Base-by-base conservation (phyloP, 1,140 invertebrate genomes). In the Alviniconcha marisindica region DNA sequence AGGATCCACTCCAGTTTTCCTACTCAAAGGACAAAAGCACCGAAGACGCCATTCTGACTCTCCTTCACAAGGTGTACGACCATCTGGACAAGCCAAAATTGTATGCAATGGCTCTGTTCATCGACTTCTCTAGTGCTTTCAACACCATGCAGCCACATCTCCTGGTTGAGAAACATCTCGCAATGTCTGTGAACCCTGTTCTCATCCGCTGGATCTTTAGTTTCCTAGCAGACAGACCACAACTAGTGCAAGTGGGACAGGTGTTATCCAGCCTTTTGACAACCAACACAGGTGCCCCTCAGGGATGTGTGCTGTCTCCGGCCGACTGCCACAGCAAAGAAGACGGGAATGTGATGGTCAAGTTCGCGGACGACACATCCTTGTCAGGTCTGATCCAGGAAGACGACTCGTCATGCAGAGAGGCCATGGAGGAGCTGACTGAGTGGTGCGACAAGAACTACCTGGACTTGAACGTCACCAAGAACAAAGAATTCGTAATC, bases 121-220 rank as follows among this genome's bases (percentile, higher is more conserved):
- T 48, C 28, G 76, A 77, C 31, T 77, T 77, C n/a, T 51, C 42
- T 15, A 42, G 36, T 28, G 76, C 44, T 18, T 77, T 77, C 0
- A 77, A 77, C 44, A 77, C 44, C 42, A 77, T 5, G 24, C 76
- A 77, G 31, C 76, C 76, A 21, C 40, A 77, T 5, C 24, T 77
- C 21, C 3, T 48, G 28, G 18, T 77, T 48, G 40, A 51, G 44
- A 48, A 44, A 48, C 76, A 48, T 18, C 76, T 28, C 7, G 33
- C n/a, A 28, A 33, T 77, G 44, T 21, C 12, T 3, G 76, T 51
- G 2, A 48, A 2, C 18, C 38, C 76, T n/a, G 18, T 28, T 2
- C 76, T 77, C n/a, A 51, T 48, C 18, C 15, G n/a, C 21, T 48
- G 40, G 42, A 0, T 77, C 24, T 56, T 38, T 10, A n/a, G 15